Conservation (phyloP, 2,113 vertebrate species). For the Sakesphorus luctuosus region DNA sequence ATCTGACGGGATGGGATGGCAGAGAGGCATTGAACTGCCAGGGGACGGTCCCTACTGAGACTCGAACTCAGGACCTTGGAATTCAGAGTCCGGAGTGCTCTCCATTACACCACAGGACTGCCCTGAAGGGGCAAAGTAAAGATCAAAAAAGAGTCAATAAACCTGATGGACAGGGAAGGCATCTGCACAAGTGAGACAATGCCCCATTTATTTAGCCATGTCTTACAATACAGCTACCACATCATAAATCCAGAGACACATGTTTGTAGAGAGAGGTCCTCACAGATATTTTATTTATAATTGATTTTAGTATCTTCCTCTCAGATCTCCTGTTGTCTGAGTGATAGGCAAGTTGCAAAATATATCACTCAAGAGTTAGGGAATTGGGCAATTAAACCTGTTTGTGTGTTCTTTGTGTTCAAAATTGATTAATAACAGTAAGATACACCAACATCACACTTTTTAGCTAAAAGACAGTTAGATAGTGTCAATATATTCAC, state of each 20-base stretch:
- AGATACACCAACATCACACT: not conserved
- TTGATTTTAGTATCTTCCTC: constrained; percentile 44
- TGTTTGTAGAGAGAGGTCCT: not conserved
- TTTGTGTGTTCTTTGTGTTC: constrained; percentile 39
- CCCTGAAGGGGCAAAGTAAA: not conserved
- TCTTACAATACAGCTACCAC: not conserved
- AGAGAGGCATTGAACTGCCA: too few species aligned
- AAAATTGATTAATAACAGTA: constrained; percentile 56
- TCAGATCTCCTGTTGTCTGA: constrained; percentile 37
- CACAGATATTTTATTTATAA: constrained; percentile 19
- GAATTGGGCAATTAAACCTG: constrained; percentile 41
- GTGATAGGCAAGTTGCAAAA: constrained; percentile 60
- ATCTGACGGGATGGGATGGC: too few species aligned
- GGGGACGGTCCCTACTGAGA: too few species aligned
- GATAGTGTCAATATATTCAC: constrained; percentile 43
- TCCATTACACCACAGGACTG: too few species aligned
- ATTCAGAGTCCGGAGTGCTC: too few species aligned
- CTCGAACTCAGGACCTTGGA: too few species aligned
- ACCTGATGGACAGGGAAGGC: not conserved
- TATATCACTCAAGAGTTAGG: constrained; percentile 35
- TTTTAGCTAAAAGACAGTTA: constrained; percentile 33
- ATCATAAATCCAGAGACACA: not conserved
- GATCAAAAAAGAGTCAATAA: constrained; percentile 13
- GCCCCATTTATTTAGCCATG: not conserved
- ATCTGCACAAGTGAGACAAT: not conserved